Evolutionary conservation across 35 echinoderm and acorn worm species (phyloP).

Genomic region (Apostichopus parvimensis): DNA sequence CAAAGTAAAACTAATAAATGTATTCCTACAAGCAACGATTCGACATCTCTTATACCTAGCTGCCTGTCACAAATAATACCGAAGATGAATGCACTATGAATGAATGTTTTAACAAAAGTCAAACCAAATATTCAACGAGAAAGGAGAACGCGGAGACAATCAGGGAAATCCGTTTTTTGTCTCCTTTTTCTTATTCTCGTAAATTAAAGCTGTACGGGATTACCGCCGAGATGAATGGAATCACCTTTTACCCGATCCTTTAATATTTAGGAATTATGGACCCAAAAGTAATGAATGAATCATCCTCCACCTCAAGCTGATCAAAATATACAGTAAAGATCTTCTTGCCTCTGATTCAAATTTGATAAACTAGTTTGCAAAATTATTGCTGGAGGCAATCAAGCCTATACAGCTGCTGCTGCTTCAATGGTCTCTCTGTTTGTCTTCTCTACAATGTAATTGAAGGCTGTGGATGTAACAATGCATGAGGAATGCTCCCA

Average conservation of each 20-base stretch:
- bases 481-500: too few species aligned
- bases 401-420: neutral
- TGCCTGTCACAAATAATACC: neutral
- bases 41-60: neutral
- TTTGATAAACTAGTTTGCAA: slow-evolving; percentile 44
- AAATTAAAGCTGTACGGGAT: neutral
- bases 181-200: neutral
- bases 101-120: neutral
- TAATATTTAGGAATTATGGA: slow-evolving; percentile 13
- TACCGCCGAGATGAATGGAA: neutral
- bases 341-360: neutral
- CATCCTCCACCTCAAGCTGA: slow-evolving; percentile 17
- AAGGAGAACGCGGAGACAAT: neutral
- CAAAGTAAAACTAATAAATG: neutral
- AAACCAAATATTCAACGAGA: neutral
- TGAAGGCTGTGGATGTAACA: neutral
- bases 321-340: neutral
- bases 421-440: neutral
- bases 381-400: slow-evolving; percentile 27
- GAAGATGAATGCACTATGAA: neutral
- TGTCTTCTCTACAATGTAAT: neutral
- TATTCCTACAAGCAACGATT: neutral
- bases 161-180: neutral
- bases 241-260: neutral
- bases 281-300: slow-evolving; percentile 23